Base-by-base conservation (phyloP, 2,888 invertebrate species). In the Drosophila meridionalis region DNA sequence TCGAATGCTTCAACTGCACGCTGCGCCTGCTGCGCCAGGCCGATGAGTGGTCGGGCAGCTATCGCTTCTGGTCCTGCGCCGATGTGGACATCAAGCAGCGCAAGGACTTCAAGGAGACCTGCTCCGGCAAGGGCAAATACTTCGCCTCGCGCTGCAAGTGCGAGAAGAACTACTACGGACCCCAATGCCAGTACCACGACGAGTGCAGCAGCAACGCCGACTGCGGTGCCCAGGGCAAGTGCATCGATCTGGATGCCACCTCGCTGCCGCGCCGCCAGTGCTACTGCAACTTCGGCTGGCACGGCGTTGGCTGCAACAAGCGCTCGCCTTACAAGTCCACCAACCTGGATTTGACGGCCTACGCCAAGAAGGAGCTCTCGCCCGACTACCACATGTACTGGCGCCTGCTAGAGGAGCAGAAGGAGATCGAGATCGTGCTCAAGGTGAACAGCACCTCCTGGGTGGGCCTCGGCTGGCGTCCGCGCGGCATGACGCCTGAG, bases 61-160 rank as follows among this genome's bases (percentile, higher is more conserved):
- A 98, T 93, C 94, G 96, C 75, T 99, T 99, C 94, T 98, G 98
- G 98, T 98, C 98, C 0, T 99, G 99, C 92, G 97, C 98, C 3
- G 99, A 99, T 93, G 96, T 99, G 63, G 97, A 98, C 90, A 97
- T 99, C 71, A 94, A 95, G 75, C 92, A 83, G 95, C 96, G 95
- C 59, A 96, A 96, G 92, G 95, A 95, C 48, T 98, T 96, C 93
- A 95, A 96, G 77, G 98, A 98, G 93, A 95, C 95, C 2, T 99
- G 99, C 92, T 97, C 96, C 58, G 96, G 96, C 2, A 96, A 97
- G 90, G 99, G 99, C 4, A 95, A 95, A 93, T 96, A 95, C 93
- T 95, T 96, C 88, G 94, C 96, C 43, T 96, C 96, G 4, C 95
- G 96, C 40, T 97, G 97, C 90, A 96, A 96, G 90, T 97, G 97